phyloP scores from a whole-genome alignment of 2,797 vertebrate species.

The Leptodactylus fallax region DNA sequence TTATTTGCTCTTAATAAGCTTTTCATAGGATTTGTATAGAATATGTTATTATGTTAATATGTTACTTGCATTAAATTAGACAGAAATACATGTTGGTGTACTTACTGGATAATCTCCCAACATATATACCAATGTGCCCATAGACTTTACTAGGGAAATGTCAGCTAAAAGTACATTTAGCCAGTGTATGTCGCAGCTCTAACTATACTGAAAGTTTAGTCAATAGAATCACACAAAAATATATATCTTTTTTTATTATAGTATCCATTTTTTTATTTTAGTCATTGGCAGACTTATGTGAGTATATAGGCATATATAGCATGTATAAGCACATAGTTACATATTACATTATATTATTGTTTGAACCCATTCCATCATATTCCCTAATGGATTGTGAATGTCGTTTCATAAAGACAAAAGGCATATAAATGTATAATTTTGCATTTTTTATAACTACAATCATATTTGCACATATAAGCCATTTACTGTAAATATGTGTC shows the following conservation, averaged over 20 bases:
- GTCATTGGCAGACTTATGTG: background rate
- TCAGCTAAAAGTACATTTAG: background rate
- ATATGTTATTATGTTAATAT: background rate
- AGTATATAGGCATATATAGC: background rate
- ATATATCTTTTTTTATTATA: background rate
- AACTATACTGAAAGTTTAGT: background rate
- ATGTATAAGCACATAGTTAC: too few relatives aligned
- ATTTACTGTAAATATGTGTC: too few relatives aligned
- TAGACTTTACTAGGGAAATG: background rate
- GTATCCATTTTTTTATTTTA: background rate
- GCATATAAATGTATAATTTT: too few relatives aligned
- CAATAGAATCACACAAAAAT: background rate
- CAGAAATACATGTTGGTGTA: background rate
- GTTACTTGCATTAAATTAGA: background rate
- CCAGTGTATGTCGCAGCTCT: background rate
- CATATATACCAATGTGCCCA: background rate
- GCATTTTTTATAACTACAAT: too few relatives aligned
- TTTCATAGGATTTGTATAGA: background rate
- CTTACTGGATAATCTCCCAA: background rate
- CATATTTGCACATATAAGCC: too few relatives aligned
- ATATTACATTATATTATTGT: too few relatives aligned
- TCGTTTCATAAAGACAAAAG: too few relatives aligned
- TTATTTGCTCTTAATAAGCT: background rate
- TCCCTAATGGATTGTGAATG: too few relatives aligned
- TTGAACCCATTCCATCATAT: too few relatives aligned